Evolutionary conservation across 2,888 invertebrate genomes (phyloP).

Genomic region (Melieria picta): DNA sequence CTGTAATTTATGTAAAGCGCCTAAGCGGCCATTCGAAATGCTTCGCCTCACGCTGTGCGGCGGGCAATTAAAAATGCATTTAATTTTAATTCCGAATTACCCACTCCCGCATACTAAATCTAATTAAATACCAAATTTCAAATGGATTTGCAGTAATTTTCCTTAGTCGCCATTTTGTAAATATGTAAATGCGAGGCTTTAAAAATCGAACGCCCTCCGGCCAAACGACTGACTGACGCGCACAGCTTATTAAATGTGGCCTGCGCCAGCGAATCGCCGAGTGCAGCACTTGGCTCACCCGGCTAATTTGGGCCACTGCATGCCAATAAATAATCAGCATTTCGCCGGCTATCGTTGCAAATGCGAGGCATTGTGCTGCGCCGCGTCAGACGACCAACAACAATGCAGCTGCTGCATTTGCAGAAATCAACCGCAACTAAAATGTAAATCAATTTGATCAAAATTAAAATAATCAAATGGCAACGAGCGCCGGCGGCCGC

Average conservation of each 20-base stretch:
- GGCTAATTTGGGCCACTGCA: conserved; percentile 22
- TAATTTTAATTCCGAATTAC: too few species aligned
- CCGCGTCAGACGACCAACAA: neutral
- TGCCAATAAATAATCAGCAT: conserved; percentile 22
- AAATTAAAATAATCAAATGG: conserved; percentile 28
- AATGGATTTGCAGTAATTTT: too few species aligned
- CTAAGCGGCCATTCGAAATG: too few species aligned
- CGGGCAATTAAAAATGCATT: too few species aligned
- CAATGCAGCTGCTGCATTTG: conserved; percentile 2
- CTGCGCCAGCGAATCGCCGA: neutral
- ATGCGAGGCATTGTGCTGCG: conserved; percentile 1
- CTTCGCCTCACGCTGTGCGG: too few species aligned
- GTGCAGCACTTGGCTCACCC: conserved; percentile 8
- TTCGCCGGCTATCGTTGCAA: conserved; percentile 1
- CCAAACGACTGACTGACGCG: conserved; percentile 14
- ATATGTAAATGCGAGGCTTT: too few species aligned
- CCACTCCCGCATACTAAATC: too few species aligned
- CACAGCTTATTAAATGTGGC: neutral
- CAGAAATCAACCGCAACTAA: conserved; percentile 27
- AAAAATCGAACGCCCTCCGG: neutral
- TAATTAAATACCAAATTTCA: too few species aligned
- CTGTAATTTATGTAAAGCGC: too few species aligned
- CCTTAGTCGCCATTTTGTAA: too few species aligned
- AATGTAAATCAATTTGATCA: conserved; percentile 35
- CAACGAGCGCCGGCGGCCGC: neutral